Percentiles rank a stretch among this genome's conserved stretches.
These are phyloP conservation scores for Sinocyclocheilus anshuiensis DNA, from an alignment of 2,113 vertebrate species.

Conservation along the genomic window DNA sequence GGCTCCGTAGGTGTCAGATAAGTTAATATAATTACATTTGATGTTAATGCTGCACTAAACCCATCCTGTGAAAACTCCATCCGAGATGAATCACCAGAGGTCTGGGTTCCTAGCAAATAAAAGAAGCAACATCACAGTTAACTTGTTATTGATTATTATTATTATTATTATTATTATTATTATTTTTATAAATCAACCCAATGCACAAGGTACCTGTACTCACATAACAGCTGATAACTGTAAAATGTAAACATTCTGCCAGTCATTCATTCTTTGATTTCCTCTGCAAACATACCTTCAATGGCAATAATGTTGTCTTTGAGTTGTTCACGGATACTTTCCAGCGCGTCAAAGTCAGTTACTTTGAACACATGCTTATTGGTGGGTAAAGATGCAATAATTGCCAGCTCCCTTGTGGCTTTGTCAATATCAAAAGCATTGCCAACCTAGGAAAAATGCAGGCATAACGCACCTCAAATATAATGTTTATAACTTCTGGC, in stretches of 20 bases:
- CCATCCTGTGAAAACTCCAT: slow-evolving; percentile 75
- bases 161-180: neutral
- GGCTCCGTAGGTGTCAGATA: too few species aligned
- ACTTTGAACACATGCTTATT: slow-evolving; percentile 72
- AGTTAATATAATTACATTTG: slow-evolving; percentile 47
- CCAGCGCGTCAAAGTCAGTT: slow-evolving; percentile 73
- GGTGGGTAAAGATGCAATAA: slow-evolving; percentile 74
- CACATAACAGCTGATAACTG: neutral
- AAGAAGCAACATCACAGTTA: neutral
- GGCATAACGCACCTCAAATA: neutral
- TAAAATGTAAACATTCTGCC: neutral
- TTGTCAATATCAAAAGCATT: rapidly evolving
- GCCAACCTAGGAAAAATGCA: slow-evolving; percentile 71
- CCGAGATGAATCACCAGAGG: slow-evolving; percentile 63
- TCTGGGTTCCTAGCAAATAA: slow-evolving; percentile 64
- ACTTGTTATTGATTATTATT: neutral
- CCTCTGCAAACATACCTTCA: slow-evolving; percentile 73
- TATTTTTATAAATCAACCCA: neutral
- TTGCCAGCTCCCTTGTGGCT: neutral
- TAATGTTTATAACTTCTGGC: neutral
- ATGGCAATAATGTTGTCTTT: slow-evolving; percentile 84
- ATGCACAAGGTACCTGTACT: neutral
- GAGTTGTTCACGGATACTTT: slow-evolving; percentile 72
- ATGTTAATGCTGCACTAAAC: slow-evolving; percentile 62
- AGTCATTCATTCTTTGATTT: neutral